phyloP scores from a whole-genome alignment of 2,797 vertebrate species.

The Peromyscus eremicus region DNA sequence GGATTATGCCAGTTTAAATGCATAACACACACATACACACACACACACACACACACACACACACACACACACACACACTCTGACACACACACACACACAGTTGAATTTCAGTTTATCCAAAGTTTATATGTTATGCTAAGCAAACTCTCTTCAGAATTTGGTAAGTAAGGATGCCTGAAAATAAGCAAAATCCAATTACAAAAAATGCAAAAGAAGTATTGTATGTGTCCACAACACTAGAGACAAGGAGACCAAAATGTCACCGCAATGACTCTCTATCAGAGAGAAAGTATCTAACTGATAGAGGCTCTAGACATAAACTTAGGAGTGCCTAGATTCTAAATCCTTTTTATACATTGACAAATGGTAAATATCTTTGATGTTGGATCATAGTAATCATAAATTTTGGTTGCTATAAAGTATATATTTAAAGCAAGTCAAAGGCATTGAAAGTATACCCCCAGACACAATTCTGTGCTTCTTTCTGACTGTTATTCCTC shows the following conservation, averaged over 20 bases:
- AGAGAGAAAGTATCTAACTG: neutral
- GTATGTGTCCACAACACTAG: neutral
- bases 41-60: neutral
- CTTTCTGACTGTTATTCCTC: neutral
- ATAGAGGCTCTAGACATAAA: neutral
- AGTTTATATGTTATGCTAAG: neutral
- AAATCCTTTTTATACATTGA: neutral
- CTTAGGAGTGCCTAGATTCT: neutral
- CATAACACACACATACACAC: neutral
- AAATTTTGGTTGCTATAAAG: neutral
- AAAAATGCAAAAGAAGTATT: neutral
- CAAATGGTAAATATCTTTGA: neutral
- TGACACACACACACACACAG: neutral
- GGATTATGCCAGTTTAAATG: neutral
- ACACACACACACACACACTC: neutral
- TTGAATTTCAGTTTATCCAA: neutral
- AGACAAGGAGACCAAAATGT: neutral
- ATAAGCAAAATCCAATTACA: neutral
- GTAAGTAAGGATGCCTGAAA: neutral
- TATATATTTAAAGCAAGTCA: neutral
- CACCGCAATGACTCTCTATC: neutral
- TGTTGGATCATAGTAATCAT: neutral
- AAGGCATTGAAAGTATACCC: neutral
- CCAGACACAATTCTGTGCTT: neutral
- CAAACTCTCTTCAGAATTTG: neutral